Evolutionary conservation across 2,888 invertebrate species (phyloP).

Genomic region (Stomorhina lunata): DNA sequence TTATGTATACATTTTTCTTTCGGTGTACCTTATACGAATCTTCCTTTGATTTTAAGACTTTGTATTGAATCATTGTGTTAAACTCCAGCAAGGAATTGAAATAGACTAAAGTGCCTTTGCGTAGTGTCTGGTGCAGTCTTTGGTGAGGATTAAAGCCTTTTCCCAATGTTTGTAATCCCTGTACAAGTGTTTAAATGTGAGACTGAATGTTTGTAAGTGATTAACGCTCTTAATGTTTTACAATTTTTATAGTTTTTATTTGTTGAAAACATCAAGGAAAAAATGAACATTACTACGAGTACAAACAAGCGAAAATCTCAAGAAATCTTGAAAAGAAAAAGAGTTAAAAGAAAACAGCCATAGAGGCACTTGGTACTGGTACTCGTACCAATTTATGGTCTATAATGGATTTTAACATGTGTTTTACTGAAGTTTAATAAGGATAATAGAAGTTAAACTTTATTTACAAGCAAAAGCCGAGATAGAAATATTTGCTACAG

Average conservation of each 20-base stretch:
- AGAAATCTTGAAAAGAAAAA: not conserved
- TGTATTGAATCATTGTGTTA: conserved; percentile 31
- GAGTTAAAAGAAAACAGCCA: conserved; percentile 6
- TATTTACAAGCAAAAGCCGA: conserved; percentile 28
- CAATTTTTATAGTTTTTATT: conserved; percentile 53
- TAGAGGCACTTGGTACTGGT: not conserved
- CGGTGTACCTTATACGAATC: too few species aligned
- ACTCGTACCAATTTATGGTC: conserved; percentile 36
- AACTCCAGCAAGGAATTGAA: conserved; percentile 16
- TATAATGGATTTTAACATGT: conserved; percentile 60
- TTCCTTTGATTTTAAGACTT: conserved; percentile 32
- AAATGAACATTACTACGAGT: not conserved
- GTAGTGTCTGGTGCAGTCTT: not conserved
- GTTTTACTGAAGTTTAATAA: conserved; percentile 63
- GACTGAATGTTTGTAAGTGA: conserved; percentile 45
- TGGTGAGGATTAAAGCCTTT: not conserved
- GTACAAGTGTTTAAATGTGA: not conserved
- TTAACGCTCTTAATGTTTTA: conserved; percentile 60
- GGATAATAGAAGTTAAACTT: conserved; percentile 63
- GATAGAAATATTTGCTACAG: conserved; percentile 13
- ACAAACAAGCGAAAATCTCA: conserved; percentile 31
- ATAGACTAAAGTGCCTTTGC: not conserved
- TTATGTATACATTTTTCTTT: too few species aligned
- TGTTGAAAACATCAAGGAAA: not conserved
- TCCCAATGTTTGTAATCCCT: not conserved